Evolutionary conservation across 2,113 vertebrate genomes (phyloP), one percentile per base, ranked within the genome.

Genomic region (Colossoma macropomum): DNA sequence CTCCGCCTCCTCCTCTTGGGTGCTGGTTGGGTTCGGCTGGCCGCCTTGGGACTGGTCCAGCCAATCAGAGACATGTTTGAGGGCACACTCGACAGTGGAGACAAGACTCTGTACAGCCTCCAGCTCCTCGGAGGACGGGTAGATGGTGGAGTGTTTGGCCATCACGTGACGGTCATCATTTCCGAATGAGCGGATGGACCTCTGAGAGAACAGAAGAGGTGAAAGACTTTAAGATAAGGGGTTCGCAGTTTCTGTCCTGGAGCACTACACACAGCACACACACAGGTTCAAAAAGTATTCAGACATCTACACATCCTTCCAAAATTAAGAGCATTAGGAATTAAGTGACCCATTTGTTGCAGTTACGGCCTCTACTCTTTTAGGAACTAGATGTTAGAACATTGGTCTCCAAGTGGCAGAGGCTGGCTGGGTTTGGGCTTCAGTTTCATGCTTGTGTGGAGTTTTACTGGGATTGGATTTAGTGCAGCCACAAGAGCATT

Each of bases 131-230:
- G 97, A 97, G 89, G 98, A 98, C 27, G 98, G 98, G 91, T 99
- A 99, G 89, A 99, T 98, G 88, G 96, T 96, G 90, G 98, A 98
- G 94, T 99, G 98, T 83, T 99, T 99, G 78, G 98, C 97, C 98
- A 99, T 99, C 87, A 99, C 97, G 34, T 99, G 97, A 91, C 97
- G 97, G 93, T 99, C 98, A 92, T 99, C 97, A 13, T 99, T 99
- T 85, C 97, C 97, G 88, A 99, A 99, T 85, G 98, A 98, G 87
- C 98, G 96, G 92, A 97, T 99, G 84, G 98, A 98, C 96, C 98
- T 98, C 98, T 99, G 94, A 88, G 2, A 50, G 69, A 9, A 15
- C 23, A 82, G 62, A 54, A 80, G 17, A 16, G 10, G 41, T 32
- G 60, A 11, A 52, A 52, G 10, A 27, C 30, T 10, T 75, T 59